phyloP scores from a whole-genome alignment of 2,797 vertebrate species.

The Thalassophryne amazonica region DNA sequence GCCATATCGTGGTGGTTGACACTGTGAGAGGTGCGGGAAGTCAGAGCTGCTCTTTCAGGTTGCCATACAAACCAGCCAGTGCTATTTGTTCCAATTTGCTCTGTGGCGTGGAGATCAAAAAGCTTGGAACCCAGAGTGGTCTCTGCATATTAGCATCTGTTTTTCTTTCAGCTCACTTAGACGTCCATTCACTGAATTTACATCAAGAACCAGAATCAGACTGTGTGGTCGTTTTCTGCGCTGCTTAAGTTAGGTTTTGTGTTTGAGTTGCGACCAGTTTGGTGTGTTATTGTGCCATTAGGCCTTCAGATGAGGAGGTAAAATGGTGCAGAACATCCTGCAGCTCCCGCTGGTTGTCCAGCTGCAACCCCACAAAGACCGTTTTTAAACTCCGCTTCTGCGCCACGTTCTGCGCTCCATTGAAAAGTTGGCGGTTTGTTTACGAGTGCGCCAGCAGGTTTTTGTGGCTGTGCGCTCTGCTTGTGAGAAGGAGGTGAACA shows the following conservation, averaged over 20 bases:
- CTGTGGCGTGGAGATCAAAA: constrained; percentile 59
- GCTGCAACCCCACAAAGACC: constrained; percentile 17
- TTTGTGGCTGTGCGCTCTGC: constrained; percentile 50
- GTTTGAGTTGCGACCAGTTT: constrained; percentile 27
- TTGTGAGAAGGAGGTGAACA: constrained; percentile 46
- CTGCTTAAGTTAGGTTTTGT: not conserved
- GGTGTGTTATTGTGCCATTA: constrained; percentile 25
- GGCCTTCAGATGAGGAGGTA: constrained; percentile 31
- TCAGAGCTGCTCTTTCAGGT: constrained; percentile 50
- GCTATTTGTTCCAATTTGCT: constrained; percentile 73
- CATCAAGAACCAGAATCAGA: not conserved
- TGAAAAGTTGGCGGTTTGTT: constrained; percentile 73
- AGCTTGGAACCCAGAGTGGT: constrained; percentile 39
- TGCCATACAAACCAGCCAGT: constrained; percentile 67
- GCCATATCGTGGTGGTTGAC: constrained; percentile 25
- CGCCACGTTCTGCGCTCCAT: constrained; percentile 49
- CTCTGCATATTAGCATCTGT: constrained; percentile 45
- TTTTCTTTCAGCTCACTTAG: constrained; percentile 34
- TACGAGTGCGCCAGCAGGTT: constrained; percentile 56
- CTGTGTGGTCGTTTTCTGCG: not conserved
- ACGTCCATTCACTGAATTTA: constrained; percentile 17
- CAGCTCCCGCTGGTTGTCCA: not conserved
- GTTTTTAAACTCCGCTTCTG: constrained; percentile 47
- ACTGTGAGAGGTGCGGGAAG: constrained; percentile 30
- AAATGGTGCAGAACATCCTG: constrained; percentile 12